These are phyloP conservation scores for Megamerina dolium DNA, from an alignment of 2,888 invertebrate species.

Conservation along the genomic window DNA sequence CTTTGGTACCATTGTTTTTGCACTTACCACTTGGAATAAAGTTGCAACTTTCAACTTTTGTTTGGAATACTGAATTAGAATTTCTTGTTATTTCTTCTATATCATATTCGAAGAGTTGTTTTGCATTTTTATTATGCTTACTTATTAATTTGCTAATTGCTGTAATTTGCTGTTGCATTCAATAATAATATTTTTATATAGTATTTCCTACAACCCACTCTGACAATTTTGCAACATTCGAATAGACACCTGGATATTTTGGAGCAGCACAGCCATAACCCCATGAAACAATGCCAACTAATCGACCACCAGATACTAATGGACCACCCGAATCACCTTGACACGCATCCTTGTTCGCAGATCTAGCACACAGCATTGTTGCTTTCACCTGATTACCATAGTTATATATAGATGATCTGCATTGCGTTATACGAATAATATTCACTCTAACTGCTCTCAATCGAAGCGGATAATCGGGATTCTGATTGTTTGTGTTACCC, in stretches of 20 bases:
- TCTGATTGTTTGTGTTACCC: slow-evolving; percentile 23
- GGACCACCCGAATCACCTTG: slow-evolving; percentile 50
- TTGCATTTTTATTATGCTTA: too few relatives aligned
- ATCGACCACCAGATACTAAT: slow-evolving; percentile 27
- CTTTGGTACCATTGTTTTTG: too few relatives aligned
- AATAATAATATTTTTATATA: too few relatives aligned
- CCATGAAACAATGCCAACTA: slow-evolving; percentile 47
- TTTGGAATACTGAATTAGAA: too few relatives aligned
- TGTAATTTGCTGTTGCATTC: too few relatives aligned
- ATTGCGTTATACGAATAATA: slow-evolving; percentile 22
- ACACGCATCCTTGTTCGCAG: slow-evolving; percentile 39
- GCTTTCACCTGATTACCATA: slow-evolving; percentile 26
- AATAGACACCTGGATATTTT: slow-evolving; percentile 42
- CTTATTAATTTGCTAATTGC: too few relatives aligned
- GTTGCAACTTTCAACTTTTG: too few relatives aligned
- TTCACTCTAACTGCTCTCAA: slow-evolving; percentile 28
- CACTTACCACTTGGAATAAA: too few relatives aligned
- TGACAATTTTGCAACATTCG: slow-evolving; percentile 29
- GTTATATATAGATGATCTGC: slow-evolving; percentile 21
- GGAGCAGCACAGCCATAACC: slow-evolving; percentile 40
- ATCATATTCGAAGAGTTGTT: too few relatives aligned
- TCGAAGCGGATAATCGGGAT: slow-evolving; percentile 23
- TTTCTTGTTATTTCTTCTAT: neutral
- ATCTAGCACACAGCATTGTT: slow-evolving; percentile 38
- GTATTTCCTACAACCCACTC: slow-evolving; percentile 30